Base-by-base conservation (phyloP, 30 jellyfish, hydroid and myxozoan species). In the Chrysaora quinquecirrha region DNA sequence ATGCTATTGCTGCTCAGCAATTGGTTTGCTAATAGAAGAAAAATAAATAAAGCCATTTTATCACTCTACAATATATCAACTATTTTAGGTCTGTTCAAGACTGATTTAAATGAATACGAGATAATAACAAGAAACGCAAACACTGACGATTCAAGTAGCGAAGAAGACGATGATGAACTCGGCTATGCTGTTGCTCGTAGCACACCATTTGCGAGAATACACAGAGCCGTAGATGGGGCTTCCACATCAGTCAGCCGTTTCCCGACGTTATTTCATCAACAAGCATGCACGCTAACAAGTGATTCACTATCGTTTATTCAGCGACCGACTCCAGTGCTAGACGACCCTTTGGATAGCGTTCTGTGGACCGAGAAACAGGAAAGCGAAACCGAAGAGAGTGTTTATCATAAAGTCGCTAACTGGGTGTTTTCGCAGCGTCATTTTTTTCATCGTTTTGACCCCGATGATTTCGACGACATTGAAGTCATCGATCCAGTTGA, bases 401-500 rank as follows among this genome's bases (percentile, higher is more conserved):
- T 84, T 25, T 84, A 94, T 56, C 91, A 82, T 47, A 91, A 91
- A 30, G 99, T 95, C 2, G 96, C 99, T 1, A 82, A 72, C 48
- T 95, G 99, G 99, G 96, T 95, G 9, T 85, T 77, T 30, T 70
- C 97, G 20, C 99, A 95, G 61, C 95, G 95, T n/a, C 78, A 73
- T 21, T 95, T 82, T 58, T 84, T 95, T 21, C 87, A 71, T 23
- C 84, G 87, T 31, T 63, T 47, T 19, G 99, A 94, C 58, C 32
- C 73, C 24, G 54, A 34, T 49, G 96, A 89, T 46, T 94, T 65
- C 56, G 99, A 88, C 71, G 97, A 89, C 23, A 88, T 95, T 64
- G 99, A 95, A 80, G 95, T 95, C 25, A 95, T 95, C 63, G 99
- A 95, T 49, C 99, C 99, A 2, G 96, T 95, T 31, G 99, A 95